Evolutionary conservation across 1,140 invertebrate genomes (phyloP).

Genomic region (Pseudomyrmex cubaensis): DNA sequence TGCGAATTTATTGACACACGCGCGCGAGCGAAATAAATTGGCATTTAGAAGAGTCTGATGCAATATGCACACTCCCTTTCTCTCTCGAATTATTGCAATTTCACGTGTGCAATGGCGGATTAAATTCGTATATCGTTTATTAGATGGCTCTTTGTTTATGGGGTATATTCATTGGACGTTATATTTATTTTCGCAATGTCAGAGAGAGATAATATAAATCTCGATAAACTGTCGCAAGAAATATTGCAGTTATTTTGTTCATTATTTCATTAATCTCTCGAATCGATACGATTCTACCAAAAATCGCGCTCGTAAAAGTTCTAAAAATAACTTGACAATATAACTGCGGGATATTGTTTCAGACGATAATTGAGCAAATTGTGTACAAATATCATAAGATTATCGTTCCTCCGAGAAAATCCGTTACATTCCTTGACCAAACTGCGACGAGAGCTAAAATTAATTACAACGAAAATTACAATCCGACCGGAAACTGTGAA

Average conservation of each 20-base stretch:
- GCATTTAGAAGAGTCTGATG: slow-evolving; percentile 23
- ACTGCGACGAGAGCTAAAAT: neutral
- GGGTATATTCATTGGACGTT: slow-evolving; percentile 31
- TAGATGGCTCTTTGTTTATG: slow-evolving; percentile 18
- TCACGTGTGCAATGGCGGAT: slow-evolving; percentile 16
- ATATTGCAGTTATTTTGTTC: neutral
- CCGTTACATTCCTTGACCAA: slow-evolving; percentile 1
- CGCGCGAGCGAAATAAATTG: slow-evolving; percentile 9
- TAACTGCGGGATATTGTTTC: neutral
- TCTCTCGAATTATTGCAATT: slow-evolving; percentile 19
- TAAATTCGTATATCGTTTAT: slow-evolving; percentile 38
- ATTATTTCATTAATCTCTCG: slow-evolving; percentile 22
- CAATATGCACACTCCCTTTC: neutral
- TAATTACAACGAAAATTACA: slow-evolving; percentile 42
- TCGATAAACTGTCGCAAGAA: slow-evolving; percentile 11
- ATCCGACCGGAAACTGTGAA: slow-evolving; percentile 31
- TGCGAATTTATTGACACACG: slow-evolving; percentile 4
- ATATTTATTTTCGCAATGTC: neutral
- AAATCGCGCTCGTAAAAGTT: neutral
- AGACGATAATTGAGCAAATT: slow-evolving; percentile 10
- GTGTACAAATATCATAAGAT: neutral
- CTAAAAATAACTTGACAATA: neutral
- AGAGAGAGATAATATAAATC: slow-evolving; percentile 1
- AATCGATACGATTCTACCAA: neutral
- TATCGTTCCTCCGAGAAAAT: neutral